Conservation (phyloP, 2,797 vertebrate genomes). For the Megaceryle alcyon region DNA sequence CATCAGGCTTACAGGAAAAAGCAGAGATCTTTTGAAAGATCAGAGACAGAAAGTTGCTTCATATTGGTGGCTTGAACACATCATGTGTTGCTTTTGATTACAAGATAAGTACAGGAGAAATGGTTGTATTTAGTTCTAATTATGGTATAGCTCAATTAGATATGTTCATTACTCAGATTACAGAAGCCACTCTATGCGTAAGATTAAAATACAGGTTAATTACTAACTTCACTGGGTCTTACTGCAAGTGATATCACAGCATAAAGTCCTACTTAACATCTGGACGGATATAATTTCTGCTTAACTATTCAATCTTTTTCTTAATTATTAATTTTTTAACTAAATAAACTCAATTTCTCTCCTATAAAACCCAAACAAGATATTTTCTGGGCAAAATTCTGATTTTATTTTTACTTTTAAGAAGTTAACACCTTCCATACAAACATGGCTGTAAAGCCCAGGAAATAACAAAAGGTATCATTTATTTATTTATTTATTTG, state of each 20-base stretch:
- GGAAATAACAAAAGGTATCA: not conserved
- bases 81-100: not conserved
- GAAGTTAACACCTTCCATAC: not conserved
- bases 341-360: not conserved
- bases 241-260: not conserved
- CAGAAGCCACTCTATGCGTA: not conserved
- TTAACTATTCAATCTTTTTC: not conserved
- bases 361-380: not conserved
- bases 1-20: not conserved
- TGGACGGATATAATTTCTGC: not conserved
- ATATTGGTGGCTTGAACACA: not conserved
- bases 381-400: not conserved
- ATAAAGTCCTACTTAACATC: not conserved
- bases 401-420: not conserved
- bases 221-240: not conserved
- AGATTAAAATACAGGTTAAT: constrained; percentile 37
- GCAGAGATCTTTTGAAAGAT: not conserved
- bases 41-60: not conserved
- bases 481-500: not conserved
- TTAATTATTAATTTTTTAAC: not conserved
- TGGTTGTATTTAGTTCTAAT: constrained; percentile 5
- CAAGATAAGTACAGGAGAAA: not conserved
- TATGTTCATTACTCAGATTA: not conserved
- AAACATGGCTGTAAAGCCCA: not conserved
- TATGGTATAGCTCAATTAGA: not conserved